Evolutionary conservation across 2,888 invertebrate genomes (phyloP), one percentile per base, ranked within the genome.

Genomic region (Cheilosia vulpina): DNA sequence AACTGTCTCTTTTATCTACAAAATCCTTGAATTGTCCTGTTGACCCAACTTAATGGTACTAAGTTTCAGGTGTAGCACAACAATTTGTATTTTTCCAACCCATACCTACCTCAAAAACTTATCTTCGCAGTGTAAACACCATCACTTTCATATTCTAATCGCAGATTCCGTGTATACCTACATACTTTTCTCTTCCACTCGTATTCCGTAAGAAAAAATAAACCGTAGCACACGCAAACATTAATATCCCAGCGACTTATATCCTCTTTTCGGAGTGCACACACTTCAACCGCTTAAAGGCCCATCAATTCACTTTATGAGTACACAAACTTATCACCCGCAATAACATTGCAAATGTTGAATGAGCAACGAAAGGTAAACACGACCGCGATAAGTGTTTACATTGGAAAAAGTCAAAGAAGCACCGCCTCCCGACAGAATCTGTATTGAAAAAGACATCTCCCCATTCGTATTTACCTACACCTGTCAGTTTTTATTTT

Each of bases 361-460:
- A 75, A 65, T 58, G 65, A 75, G 75, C 55, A 75, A 11, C 65
- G 57, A 75, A 75, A 58, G 50, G 65, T 66, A 75, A 75, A 75
- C 75, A 75, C 65, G 13, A 24, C 11, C 38, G 41, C 38, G 58
- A 60, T 47, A 41, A 66, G 75, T 75, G 75, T 75, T 65, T 75
- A 66, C 75, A 66, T 47, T 57, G 17, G 21, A 55, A 65, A 47
- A 47, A 57, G 19, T 27, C 7, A 47, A 50, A 50, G 58, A 24
- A 7, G 19, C 47, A 11, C 9, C 47, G 1, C 6, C 2, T 19
- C 9, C 9, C 47, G 2, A 9, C 7, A 19, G 9, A 47, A 7
- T 47, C 19, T 45, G 13, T 9, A 19, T 43, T 41, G 4, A 58
- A 57, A 57, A 68, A 57, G 34, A 21, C 53, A 34, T 34, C 43